Percentiles rank a stretch among this genome's conserved stretches.
Evolutionary conservation across 2,113 vertebrate genomes (phyloP).

Genomic region (Microtus pennsylvanicus): DNA sequence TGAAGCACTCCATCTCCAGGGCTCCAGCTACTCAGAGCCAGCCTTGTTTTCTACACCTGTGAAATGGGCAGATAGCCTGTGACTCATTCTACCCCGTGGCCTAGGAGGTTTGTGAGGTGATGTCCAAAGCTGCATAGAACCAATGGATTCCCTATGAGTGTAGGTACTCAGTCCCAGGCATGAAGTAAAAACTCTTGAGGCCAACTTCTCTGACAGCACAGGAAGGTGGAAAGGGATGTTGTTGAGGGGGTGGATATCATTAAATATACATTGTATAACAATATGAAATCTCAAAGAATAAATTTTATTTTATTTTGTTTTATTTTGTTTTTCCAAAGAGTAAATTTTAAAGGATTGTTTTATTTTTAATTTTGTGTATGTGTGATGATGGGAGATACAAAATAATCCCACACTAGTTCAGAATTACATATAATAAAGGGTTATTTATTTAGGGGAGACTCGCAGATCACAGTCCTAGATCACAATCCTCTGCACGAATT

Average conservation of each 20-base stretch:
- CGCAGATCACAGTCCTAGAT: too few relatives aligned
- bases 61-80: not conserved
- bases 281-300: not conserved
- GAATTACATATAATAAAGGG: too few relatives aligned
- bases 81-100: not conserved
- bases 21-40: not conserved
- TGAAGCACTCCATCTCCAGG: not conserved
- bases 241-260: too few relatives aligned
- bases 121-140: not conserved
- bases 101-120: not conserved
- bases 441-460: too few relatives aligned
- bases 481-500: too few relatives aligned
- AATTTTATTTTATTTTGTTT: not conserved
- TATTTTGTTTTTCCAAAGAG: not conserved
- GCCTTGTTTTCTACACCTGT: not conserved
- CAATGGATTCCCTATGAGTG: not conserved
- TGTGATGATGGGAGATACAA: too few relatives aligned
- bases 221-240: not conserved
- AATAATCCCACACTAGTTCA: too few relatives aligned
- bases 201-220: not conserved
- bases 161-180: not conserved
- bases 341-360: not conserved
- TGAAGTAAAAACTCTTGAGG: not conserved
- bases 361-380: not conserved
- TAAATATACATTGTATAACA: not conserved